A percentile compares a stretch with the other conserved stretches of the same genome.
phyloP scores from a whole-genome alignment of 2,797 vertebrate genomes.

The Lycodopsis pacificus region DNA sequence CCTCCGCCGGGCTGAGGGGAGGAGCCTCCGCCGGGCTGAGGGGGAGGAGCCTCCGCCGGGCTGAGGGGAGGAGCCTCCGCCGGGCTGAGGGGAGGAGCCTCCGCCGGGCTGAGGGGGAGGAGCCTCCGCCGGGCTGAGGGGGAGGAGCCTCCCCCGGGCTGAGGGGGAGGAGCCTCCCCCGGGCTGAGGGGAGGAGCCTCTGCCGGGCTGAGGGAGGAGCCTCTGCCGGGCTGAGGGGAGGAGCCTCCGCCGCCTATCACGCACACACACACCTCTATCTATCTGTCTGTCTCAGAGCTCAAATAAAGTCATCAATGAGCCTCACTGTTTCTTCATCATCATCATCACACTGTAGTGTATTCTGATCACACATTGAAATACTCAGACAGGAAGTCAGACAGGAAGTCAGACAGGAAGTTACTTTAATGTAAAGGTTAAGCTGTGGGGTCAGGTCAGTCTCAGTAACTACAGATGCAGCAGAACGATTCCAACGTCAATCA shows the following conservation, averaged over 20 bases:
- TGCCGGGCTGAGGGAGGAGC: conserved; percentile 6
- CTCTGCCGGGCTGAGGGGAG: neutral
- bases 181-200: neutral
- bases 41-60: no score
- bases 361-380: neutral
- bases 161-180: conserved; percentile 28
- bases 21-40: neutral
- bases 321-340: neutral
- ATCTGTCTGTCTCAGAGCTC: no score
- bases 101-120: neutral
- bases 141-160: neutral
- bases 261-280: no score
- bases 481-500: no score
- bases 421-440: no score
- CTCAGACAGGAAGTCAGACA: neutral
- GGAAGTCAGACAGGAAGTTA: no score
- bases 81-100: neutral
- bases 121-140: neutral
- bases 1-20: no score
- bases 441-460: no score
- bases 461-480: no score
- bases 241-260: neutral
- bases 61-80: no score
- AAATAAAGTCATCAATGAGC: neutral
- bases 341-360: neutral